phyloP scores from a whole-genome alignment of 2,888 invertebrate species.

The Patella pellucida region DNA sequence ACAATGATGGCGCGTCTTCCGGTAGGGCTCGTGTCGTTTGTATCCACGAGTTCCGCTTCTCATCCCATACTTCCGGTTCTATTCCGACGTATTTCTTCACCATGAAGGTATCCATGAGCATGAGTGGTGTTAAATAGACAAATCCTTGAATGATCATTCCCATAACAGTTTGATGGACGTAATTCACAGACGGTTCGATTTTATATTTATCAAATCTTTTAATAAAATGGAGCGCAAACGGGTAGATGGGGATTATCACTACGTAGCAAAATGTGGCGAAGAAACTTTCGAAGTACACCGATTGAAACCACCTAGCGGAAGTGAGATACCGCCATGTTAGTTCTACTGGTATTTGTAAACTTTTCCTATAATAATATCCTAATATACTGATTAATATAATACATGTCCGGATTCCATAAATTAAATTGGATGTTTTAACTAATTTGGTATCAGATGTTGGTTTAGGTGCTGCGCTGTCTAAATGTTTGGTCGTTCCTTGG shows the following conservation, averaged over 20 bases:
- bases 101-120: constrained; percentile 55
- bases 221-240: constrained; percentile 44
- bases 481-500: too few species aligned
- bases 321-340: constrained; percentile 41
- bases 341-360: constrained; percentile 35
- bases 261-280: constrained; percentile 52
- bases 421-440: not conserved
- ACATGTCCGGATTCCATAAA: not conserved
- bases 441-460: too few species aligned
- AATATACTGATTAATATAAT: not conserved
- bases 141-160: constrained; percentile 41
- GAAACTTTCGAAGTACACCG: constrained; percentile 63
- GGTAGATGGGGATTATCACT: constrained; percentile 45
- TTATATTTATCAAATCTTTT: constrained; percentile 53
- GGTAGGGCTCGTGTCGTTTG: constrained; percentile 58
- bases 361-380: not conserved
- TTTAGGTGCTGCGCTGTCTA: too few species aligned
- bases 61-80: constrained; percentile 43
- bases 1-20: constrained; percentile 43
- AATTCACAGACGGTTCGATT: constrained; percentile 45
- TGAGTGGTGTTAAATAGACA: constrained; percentile 53
- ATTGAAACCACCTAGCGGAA: constrained; percentile 46
- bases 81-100: constrained; percentile 59
- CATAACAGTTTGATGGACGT: constrained; percentile 34
- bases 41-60: constrained; percentile 43